phyloP scores from a whole-genome alignment of 2,797 vertebrate species.

The Phoebastria nigripes region DNA sequence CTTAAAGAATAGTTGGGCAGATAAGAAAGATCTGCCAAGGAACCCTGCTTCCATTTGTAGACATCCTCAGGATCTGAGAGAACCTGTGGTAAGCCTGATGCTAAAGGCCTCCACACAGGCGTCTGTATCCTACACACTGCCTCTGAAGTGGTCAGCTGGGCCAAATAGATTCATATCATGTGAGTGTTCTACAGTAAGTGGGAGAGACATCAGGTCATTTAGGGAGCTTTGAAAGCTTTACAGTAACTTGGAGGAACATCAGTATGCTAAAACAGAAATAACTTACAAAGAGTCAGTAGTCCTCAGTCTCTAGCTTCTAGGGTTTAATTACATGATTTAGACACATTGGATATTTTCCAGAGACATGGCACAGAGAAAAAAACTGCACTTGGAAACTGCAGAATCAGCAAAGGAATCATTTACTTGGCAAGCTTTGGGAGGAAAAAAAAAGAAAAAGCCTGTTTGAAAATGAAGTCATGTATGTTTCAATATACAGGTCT shows the following conservation, averaged over 20 bases:
- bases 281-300: neutral
- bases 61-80: neutral
- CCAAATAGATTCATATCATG: neutral
- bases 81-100: conserved; percentile 6
- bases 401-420: conserved; percentile 51
- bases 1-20: neutral
- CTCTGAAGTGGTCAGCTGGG: conserved; percentile 47
- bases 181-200: neutral
- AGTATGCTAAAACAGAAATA: neutral
- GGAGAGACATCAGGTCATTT: conserved; percentile 28
- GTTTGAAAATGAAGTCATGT: conserved; percentile 45
- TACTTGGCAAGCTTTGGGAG: conserved; percentile 11
- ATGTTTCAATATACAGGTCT: conserved; percentile 35
- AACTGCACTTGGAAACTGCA: conserved; percentile 32
- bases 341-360: neutral
- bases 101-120: neutral
- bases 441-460: neutral
- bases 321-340: conserved; percentile 46
- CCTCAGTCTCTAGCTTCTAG: neutral
- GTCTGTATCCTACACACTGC: conserved; percentile 8
- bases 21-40: neutral
- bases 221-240: conserved; percentile 20
- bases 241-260: neutral
- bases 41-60: neutral
- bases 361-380: neutral